A percentile compares a stretch with the other conserved stretches of the same genome.
These are phyloP conservation scores for Palythoa heliodiscus DNA, from an alignment of 92 coral and sea anemone genomes.

Conservation along the genomic window DNA sequence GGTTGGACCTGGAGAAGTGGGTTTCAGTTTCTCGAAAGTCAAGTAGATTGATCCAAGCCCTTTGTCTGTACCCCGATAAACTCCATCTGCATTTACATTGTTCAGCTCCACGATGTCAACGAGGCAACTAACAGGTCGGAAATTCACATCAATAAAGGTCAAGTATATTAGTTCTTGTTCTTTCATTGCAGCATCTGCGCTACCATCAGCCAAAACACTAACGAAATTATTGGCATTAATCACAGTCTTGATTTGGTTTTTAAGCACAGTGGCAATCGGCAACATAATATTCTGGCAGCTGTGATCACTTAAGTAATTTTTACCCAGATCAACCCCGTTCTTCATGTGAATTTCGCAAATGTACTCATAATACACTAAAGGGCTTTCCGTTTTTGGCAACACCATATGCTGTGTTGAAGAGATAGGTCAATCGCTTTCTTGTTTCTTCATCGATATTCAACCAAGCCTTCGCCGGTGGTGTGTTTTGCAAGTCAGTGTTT, in stretches of 20 bases:
- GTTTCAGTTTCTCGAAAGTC: conserved; percentile 49
- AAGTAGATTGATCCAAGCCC: conserved; percentile 37
- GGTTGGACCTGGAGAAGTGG: conserved; percentile 50
- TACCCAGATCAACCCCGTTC: background rate
- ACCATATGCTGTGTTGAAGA: conserved; percentile 48
- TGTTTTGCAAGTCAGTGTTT: conserved; percentile 32
- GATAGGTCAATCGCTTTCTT: no score
- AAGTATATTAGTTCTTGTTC: conserved; percentile 4
- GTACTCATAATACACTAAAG: conserved; percentile 45
- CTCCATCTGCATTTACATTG: conserved; percentile 31
- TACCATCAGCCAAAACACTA: conserved; percentile 22
- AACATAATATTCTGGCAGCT: background rate
- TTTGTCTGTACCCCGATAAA: conserved; percentile 9
- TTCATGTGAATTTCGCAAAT: conserved; percentile 46
- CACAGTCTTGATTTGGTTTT: conserved; percentile 1
- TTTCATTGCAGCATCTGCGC: conserved; percentile 3
- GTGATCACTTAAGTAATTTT: background rate
- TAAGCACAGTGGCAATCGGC: background rate
- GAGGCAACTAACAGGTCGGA: conserved; percentile 5
- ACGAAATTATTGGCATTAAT: background rate
- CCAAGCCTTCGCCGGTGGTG: conserved; percentile 31
- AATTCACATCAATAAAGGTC: background rate
- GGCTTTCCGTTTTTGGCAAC: conserved; percentile 50
- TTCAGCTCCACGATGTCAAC: background rate
- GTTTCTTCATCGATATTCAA: conserved; percentile 33